Evolutionary conservation across 2,113 vertebrate species (phyloP), one percentile per base, ranked within the genome.

Genomic region (Pseudonaja textilis): DNA sequence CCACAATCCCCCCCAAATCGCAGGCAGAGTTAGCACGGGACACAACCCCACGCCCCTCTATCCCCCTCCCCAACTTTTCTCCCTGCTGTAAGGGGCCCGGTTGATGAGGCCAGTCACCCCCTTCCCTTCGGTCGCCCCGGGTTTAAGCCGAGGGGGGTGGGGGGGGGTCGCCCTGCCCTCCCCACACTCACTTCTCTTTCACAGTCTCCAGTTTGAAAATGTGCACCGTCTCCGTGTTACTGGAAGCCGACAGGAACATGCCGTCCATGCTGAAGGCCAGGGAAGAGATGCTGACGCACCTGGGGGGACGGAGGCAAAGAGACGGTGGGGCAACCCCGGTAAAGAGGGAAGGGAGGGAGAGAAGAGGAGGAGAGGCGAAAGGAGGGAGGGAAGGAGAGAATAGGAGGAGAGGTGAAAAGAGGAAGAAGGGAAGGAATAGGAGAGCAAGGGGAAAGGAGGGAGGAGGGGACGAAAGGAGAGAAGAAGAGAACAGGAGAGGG

Each of bases 121-220:
- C 74, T 26, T 8, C 9, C 45, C 4, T 47, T 4, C 50, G 10
- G 74, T 7, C 18, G 16, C 74, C 23, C 89, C n/a, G 1, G 5
- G 18, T 39, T 6, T 4, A 50, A 50, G 47, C 47, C 47, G 0
- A 50, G 47, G 47, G 8, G 8, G 47, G 47, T n/a, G n/a, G 47
- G 8, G 47, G n/a, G 8, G 8, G 0, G 29, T 23, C 3, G 16
- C 23, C 87, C 50, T 12, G 26, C 29, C 23, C 11, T 34, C 42
- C 20, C 56, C 87, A 91, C 93, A 98, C 99, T 96, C 98, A 99
- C 98, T 99, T 99, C 97, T 99, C 99, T 96, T 99, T 99, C 97
- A 99, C 99, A 20, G 98, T 99, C 97, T 99, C 99, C 42, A 99
- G 97, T 96, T 99, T 99, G 98, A 99, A 99, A 97, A 99, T 99